A percentile compares a stretch with the other conserved stretches of the same genome.
Conservation (phyloP, 2,113 vertebrate genomes). For the Eulemur macaco region DNA sequence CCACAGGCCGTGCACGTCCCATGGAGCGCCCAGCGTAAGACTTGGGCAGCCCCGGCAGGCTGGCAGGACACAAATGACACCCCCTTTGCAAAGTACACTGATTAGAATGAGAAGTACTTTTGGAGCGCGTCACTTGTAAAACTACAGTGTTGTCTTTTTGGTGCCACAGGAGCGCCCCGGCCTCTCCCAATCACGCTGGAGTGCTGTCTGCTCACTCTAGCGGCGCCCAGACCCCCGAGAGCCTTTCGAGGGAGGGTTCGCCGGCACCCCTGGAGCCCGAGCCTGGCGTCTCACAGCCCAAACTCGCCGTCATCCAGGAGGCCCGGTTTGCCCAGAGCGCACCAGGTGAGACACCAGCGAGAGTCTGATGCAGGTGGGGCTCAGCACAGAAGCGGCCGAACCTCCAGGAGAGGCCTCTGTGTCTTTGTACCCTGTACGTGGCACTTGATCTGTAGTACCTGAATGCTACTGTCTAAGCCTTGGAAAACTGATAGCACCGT, state of each 20-base stretch:
- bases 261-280: constrained; percentile 95
- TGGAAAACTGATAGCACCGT: background rate
- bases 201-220: constrained; percentile 96
- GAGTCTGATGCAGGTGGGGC: accelerated
- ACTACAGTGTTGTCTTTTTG: constrained; percentile 64
- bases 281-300: constrained; percentile 91
- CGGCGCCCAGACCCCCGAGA: constrained; percentile 97
- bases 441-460: accelerated
- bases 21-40: constrained; percentile 29
- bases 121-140: background rate
- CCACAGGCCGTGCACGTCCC: constrained; percentile 51
- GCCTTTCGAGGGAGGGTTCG: constrained; percentile 96
- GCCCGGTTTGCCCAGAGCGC: constrained; percentile 96
- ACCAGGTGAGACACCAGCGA: constrained; percentile 85
- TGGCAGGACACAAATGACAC: constrained; percentile 52
- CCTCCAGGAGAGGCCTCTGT: background rate
- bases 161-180: constrained; percentile 93
- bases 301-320: constrained; percentile 96
- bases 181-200: constrained; percentile 97
- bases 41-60: background rate
- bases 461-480: background rate
- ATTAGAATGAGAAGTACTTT: background rate
- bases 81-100: constrained; percentile 62
- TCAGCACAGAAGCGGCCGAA: accelerated
- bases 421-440: background rate